Base-by-base conservation (phyloP, 1,140 invertebrate genomes). In the Calosoma granatense region DNA sequence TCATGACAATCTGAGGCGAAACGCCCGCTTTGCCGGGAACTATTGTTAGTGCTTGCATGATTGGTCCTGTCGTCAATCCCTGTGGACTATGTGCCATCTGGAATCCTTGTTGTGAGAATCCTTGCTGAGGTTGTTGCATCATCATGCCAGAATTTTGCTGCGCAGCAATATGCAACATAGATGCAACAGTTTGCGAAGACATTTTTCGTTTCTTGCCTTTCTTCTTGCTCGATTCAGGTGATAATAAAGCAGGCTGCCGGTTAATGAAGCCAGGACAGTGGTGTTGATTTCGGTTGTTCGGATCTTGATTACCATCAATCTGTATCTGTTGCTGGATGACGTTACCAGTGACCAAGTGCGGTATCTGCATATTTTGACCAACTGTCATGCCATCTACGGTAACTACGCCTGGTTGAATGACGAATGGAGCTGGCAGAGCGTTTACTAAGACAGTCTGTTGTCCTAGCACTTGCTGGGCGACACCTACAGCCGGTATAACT, bases 371-470 rank as follows among this genome's bases (percentile, higher is more conserved):
- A 59, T 84, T 84, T 59, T 83, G 82, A 57, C 81, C 76, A n/a
- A 85, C 79, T 12, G 61, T 76, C 75, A 74, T 76, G 58, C 84
- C 82, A 72, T 88, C 83, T 4, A 84, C 76, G 2, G 81, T 76
- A 72, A 85, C 81, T 19, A 86, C 82, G 1, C 86, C 80, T 2
- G 85, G 85, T 70, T 88, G 88, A 51, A 92, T 81, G 6, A 90
- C 80, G 52, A 90, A 86, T 0, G 88, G 87, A 17, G 86, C 80
- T 59, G 86, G 85, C 59, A 92, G 75, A 0, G 88, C 84, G 64
- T 92, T 92, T 0, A 92, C 84, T 9, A 94, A 76, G 1, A 90
- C 86, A 0, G 86, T 85, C 15, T 86, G 86, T 65, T 90, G 88
- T 1, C 83, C 82, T 21, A 85, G 72, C 1, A 85, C 77, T 67